Base-by-base conservation (phyloP, 2,888 invertebrate species). In the Odontothrips loti region DNA sequence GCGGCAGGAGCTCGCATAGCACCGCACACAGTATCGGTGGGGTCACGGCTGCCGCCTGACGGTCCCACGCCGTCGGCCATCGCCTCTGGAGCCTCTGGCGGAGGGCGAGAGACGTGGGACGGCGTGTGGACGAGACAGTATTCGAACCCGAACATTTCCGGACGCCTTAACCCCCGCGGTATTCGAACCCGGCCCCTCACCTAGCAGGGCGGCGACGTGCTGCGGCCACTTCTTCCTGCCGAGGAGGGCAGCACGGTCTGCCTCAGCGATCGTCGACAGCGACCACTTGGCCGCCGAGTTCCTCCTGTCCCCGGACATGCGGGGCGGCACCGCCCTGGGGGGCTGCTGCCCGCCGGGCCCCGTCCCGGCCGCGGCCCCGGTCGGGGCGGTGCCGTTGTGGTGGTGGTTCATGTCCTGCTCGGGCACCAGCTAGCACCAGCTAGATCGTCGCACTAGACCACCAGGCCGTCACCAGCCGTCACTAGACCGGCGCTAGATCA, bases 241-340 rank as follows among this genome's bases (percentile, higher is more conserved):
- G 23, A 75, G 68, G 68, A 75, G n/a, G 27, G 68, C 68, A 27
- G 68, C 68, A 27, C 68, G 68, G 68, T 75, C 68, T 1, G 68
- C 68, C 68, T 75, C 68, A 11, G 68, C 68, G 68, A 75, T 75
- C 23, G 68, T 75, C 23, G 68, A 75, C 68, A 75, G 27, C 11
- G 68, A 75, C 68, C 68, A 75, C 68, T 75, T 75, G 68, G 68
- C 68, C 11, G 68, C 68, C 68, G 68, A 75, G 68, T 75, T 75
- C 23, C 68, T n/a, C 27, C 68, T n/a, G 23, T 75, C 68, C 27
- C 68, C 68, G 27, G 68, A 75, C 23, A 75, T 23, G 11, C 68
- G 68, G 27, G 68, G 68, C 68, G 68, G 68, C 68, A 75, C 68
- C 11, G 68, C 68, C 23, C 12, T 23, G 68, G 68, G 23, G 68